Percentiles rank a stretch among this genome's conserved stretches.
Evolutionary conservation across 2,797 vertebrate genomes (phyloP).

Genomic region (Nyctibius grandis): DNA sequence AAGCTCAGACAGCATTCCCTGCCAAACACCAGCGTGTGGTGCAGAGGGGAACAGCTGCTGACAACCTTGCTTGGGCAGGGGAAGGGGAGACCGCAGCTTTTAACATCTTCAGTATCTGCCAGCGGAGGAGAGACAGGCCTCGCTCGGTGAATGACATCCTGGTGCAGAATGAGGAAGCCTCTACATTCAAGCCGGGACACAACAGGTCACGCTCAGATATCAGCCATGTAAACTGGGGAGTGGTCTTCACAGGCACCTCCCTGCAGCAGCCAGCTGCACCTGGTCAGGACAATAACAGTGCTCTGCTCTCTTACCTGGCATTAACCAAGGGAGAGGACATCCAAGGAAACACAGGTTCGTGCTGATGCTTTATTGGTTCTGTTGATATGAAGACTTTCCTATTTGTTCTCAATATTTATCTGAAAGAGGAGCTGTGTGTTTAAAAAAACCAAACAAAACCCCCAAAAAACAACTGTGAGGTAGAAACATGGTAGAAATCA

Average conservation of each 20-base stretch:
- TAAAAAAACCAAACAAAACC: neutral
- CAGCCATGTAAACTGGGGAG: slow-evolving; percentile 71
- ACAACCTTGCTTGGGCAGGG: slow-evolving; percentile 74
- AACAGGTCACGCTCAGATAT: slow-evolving; percentile 88
- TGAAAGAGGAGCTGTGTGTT: neutral
- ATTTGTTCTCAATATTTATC: neutral
- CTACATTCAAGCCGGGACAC: slow-evolving; percentile 88
- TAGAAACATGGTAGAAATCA: neutral
- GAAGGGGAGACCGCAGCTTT: slow-evolving; percentile 74
- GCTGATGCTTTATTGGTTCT: neutral
- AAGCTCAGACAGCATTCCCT: slow-evolving; percentile 70
- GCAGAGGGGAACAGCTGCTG: slow-evolving; percentile 67
- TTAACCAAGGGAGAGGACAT: slow-evolving; percentile 65
- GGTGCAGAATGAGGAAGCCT: slow-evolving; percentile 79
- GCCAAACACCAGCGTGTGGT: slow-evolving; percentile 71
- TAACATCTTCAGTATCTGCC: slow-evolving; percentile 83
- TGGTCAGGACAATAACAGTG: slow-evolving; percentile 50
- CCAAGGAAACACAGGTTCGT: slow-evolving; percentile 78
- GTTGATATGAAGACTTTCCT: neutral
- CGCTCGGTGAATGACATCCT: slow-evolving; percentile 93
- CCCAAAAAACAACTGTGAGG: neutral
- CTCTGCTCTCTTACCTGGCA: slow-evolving; percentile 58
- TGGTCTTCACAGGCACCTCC: slow-evolving; percentile 58
- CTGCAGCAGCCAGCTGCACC: slow-evolving; percentile 35
- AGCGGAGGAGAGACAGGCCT: slow-evolving; percentile 87